Evolutionary conservation across 2,797 vertebrate genomes (phyloP).

Genomic region (Syngnathus rostellatus): DNA sequence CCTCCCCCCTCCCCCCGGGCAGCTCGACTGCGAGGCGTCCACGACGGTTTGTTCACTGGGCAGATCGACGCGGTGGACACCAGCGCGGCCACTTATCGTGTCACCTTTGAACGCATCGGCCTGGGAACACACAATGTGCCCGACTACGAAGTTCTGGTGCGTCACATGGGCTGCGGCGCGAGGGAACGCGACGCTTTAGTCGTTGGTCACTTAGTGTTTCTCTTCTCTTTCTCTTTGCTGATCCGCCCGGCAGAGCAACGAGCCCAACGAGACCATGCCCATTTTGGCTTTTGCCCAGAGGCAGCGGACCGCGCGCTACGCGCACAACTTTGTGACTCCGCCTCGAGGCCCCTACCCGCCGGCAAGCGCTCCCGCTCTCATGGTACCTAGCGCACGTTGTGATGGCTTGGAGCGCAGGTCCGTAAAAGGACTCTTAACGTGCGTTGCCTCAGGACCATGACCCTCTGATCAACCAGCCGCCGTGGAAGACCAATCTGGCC

Average conservation of each 20-base stretch:
- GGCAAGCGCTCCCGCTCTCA: constrained; percentile 82
- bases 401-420: neutral
- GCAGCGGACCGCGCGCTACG: constrained; percentile 82
- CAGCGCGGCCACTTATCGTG: constrained; percentile 91
- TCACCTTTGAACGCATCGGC: constrained; percentile 93
- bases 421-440: too few relatives aligned
- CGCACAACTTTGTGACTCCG: constrained; percentile 83
- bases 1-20: too few relatives aligned
- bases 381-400: constrained; percentile 57
- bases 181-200: too few relatives aligned
- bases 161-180: neutral
- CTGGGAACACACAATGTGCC: constrained; percentile 97
- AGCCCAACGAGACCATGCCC: constrained; percentile 97
- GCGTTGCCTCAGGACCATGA: constrained; percentile 76
- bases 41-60: constrained; percentile 96
- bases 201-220: neutral
- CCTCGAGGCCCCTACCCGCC: constrained; percentile 80
- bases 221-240: neutral
- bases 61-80: constrained; percentile 98
- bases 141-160: constrained; percentile 96
- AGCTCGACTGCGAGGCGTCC: constrained; percentile 88
- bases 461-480: constrained; percentile 86
- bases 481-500: constrained; percentile 88
- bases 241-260: constrained; percentile 80
- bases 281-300: constrained; percentile 97